phyloP scores from a whole-genome alignment of 2,797 vertebrate species.

The Gephyroberyx darwinii region DNA sequence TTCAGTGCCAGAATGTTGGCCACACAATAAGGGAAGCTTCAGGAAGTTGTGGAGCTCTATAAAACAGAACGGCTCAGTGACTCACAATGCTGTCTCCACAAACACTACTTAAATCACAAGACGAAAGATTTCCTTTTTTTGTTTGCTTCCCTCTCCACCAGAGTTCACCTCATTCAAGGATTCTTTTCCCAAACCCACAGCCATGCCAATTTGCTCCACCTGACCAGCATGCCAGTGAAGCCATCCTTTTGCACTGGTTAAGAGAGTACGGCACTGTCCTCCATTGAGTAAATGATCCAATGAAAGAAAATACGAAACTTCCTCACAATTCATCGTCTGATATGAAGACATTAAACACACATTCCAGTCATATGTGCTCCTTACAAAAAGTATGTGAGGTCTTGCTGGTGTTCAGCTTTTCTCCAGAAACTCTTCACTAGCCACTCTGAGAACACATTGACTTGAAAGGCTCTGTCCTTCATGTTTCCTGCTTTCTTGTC shows the following conservation, averaged over 20 bases:
- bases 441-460: slow-evolving; percentile 26
- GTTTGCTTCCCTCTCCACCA: slow-evolving; percentile 50
- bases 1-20: slow-evolving; percentile 63
- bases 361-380: too few relatives aligned
- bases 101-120: slow-evolving; percentile 76
- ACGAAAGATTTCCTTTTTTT: slow-evolving; percentile 62
- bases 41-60: slow-evolving; percentile 79
- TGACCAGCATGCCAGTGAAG: slow-evolving; percentile 53
- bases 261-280: slow-evolving; percentile 11
- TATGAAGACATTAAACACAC: too few relatives aligned
- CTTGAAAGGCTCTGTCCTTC: slow-evolving; percentile 61
- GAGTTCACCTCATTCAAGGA: slow-evolving; percentile 69
- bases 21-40: slow-evolving; percentile 71
- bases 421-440: slow-evolving; percentile 38
- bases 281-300: slow-evolving; percentile 28
- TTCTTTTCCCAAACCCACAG: slow-evolving; percentile 41
- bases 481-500: slow-evolving; percentile 47
- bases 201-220: slow-evolving; percentile 52
- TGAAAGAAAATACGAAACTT: slow-evolving; percentile 6
- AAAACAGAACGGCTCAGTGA: slow-evolving; percentile 77
- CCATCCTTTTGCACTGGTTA: slow-evolving; percentile 18
- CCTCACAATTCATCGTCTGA: not conserved
- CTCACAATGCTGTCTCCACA: slow-evolving; percentile 73
- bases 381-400: too few relatives aligned
- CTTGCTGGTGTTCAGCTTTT: too few relatives aligned